Conservation (phyloP, 2,888 invertebrate genomes). For the Nomada fabriciana region DNA sequence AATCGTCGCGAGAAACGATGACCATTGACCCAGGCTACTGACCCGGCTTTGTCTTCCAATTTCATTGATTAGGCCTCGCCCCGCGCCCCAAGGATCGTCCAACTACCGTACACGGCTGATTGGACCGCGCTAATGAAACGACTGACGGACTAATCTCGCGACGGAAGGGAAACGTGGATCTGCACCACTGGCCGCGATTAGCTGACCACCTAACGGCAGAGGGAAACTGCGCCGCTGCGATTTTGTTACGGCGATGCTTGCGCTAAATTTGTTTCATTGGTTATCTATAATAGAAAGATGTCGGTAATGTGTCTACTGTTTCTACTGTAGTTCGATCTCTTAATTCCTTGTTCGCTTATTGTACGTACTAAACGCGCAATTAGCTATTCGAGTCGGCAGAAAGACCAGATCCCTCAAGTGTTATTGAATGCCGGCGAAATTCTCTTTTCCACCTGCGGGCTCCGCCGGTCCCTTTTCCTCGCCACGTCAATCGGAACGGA, state of each 20-base stretch:
- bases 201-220: slow-evolving; percentile 32
- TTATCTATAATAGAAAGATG: too few species aligned
- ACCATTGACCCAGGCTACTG: slow-evolving; percentile 73
- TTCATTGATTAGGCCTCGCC: slow-evolving; percentile 82
- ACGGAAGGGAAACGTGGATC: slow-evolving; percentile 58
- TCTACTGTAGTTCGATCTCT: too few species aligned
- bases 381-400: too few species aligned
- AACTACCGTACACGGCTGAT: slow-evolving; percentile 76
- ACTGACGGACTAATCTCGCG: slow-evolving; percentile 79
- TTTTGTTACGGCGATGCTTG: background rate
- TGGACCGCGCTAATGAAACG: slow-evolving; percentile 83
- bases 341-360: too few species aligned
- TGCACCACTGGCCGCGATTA: slow-evolving; percentile 37
- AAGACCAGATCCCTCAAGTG: too few species aligned
- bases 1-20: slow-evolving; percentile 75
- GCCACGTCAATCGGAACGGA: slow-evolving; percentile 69
- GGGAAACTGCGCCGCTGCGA: slow-evolving; percentile 3
- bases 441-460: slow-evolving; percentile 48
- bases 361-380: too few species aligned
- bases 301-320: too few species aligned
- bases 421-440: slow-evolving; percentile 50
- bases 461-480: slow-evolving; percentile 36
- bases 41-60: slow-evolving; percentile 83
- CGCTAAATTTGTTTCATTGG: background rate
- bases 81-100: slow-evolving; percentile 71